Evolutionary conservation across 2,888 invertebrate species (phyloP).

Genomic region (Clostera curtula): DNA sequence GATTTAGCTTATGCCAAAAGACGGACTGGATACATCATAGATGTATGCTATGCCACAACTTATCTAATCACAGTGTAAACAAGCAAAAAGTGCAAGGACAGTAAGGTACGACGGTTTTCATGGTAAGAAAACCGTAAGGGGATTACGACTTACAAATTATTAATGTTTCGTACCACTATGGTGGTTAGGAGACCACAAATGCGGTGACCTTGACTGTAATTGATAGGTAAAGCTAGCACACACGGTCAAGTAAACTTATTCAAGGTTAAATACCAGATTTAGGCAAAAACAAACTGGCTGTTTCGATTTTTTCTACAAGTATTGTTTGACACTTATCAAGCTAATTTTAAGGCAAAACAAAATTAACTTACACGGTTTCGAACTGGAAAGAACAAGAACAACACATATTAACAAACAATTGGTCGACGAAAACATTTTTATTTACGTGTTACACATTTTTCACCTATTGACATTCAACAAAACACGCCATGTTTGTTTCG

Average conservation of each 20-base stretch:
- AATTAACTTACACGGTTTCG: slow-evolving; percentile 51
- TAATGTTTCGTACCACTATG: too few species aligned
- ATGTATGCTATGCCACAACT: too few species aligned
- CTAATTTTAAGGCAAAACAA: background rate
- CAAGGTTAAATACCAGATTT: slow-evolving; percentile 31
- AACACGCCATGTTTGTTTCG: slow-evolving; percentile 60
- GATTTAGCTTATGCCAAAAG: too few species aligned
- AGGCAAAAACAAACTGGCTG: slow-evolving; percentile 16
- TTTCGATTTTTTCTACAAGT: slow-evolving; percentile 1
- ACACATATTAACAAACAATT: slow-evolving; percentile 43
- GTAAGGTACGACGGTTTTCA: too few species aligned
- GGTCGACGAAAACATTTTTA: slow-evolving; percentile 55
- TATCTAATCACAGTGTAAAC: too few species aligned
- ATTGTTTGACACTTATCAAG: background rate
- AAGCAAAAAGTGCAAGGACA: too few species aligned
- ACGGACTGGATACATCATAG: too few species aligned
- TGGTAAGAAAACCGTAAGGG: slow-evolving; percentile 11
- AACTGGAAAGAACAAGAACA: slow-evolving; percentile 32
- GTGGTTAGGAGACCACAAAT: too few species aligned
- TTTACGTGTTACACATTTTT: slow-evolving; percentile 58
- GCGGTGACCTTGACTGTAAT: slow-evolving; percentile 28
- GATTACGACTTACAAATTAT: slow-evolving; percentile 12
- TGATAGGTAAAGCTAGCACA: slow-evolving; percentile 23
- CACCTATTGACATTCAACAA: slow-evolving; percentile 45
- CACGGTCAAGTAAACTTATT: slow-evolving; percentile 15